Percentiles rank a stretch among this genome's conserved stretches.
phyloP scores from a whole-genome alignment of 2,113 vertebrate genomes.

The Arothron firmamentum region DNA sequence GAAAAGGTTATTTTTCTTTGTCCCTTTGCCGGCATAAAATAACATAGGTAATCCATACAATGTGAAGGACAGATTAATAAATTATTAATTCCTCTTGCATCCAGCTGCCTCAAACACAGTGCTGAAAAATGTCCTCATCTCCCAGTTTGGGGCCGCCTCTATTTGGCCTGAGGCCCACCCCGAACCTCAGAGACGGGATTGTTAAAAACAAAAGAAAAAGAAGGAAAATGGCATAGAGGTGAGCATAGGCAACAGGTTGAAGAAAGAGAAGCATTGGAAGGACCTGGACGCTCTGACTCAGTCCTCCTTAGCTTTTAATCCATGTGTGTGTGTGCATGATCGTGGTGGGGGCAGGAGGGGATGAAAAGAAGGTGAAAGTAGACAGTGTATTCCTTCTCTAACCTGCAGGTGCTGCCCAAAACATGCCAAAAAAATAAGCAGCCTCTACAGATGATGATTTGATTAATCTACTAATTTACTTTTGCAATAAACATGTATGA shows the following conservation, averaged over 20 bases:
- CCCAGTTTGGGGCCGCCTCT: constrained; percentile 25
- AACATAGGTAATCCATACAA: constrained; percentile 46
- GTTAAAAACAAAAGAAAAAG: constrained; percentile 18
- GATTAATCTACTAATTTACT: no score
- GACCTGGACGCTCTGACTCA: constrained; percentile 64
- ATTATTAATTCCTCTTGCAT: constrained; percentile 19
- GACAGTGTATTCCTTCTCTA: constrained; percentile 5
- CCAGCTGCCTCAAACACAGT: constrained; percentile 10
- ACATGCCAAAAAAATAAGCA: no score
- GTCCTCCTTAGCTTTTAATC: constrained; percentile 75
- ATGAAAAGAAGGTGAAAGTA: constrained; percentile 48
- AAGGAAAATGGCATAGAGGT: constrained; percentile 28
- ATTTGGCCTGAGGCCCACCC: constrained; percentile 58
- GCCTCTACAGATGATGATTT: no score
- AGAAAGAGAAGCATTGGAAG: constrained; percentile 43
- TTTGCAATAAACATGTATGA: no score
- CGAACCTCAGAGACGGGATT: constrained; percentile 50
- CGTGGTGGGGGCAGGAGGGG: not conserved
- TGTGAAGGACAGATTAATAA: not conserved
- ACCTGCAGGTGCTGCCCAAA: not conserved
- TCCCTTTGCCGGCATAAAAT: constrained; percentile 25
- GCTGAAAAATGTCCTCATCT: constrained; percentile 18
- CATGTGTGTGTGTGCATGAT: constrained; percentile 26
- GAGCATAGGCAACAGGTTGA: constrained; percentile 37
- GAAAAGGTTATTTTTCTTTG: constrained; percentile 3